phyloP scores from a whole-genome alignment of 2,888 invertebrate species.

The Drosophila engyochracea region DNA sequence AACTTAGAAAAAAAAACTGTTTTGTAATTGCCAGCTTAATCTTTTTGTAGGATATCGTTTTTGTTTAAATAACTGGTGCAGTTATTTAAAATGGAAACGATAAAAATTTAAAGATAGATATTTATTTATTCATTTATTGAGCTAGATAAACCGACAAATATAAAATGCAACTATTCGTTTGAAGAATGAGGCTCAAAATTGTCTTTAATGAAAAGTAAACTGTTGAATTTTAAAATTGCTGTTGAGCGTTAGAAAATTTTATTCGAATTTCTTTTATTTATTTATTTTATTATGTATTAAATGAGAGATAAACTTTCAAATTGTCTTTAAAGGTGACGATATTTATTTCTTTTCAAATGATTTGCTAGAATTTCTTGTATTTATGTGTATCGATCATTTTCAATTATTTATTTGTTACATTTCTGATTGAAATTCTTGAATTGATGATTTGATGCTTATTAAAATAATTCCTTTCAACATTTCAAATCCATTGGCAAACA shows the following conservation, averaged over 20 bases:
- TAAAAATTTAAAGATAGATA: neutral
- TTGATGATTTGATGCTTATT: conserved; percentile 8
- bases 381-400: neutral
- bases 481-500: conserved; percentile 1
- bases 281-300: too few relatives aligned
- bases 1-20: neutral
- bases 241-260: neutral
- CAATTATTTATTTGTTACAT: neutral
- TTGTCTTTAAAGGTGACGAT: neutral
- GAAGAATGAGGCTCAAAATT: neutral
- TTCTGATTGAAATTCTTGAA: conserved; percentile 30
- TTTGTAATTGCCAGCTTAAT: neutral
- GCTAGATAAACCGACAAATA: fast-evolving
- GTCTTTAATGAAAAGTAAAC: neutral
- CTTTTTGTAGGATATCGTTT: neutral
- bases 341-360: neutral
- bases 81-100: neutral
- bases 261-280: conserved; percentile 2
- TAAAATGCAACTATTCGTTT: neutral
- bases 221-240: too few relatives aligned
- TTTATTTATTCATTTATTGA: neutral
- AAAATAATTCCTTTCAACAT: neutral
- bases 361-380: conserved; percentile 12
- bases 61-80: neutral
- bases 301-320: neutral